These are phyloP conservation scores for Pangasius larnaudii DNA, from an alignment of 2,797 vertebrate genomes.

Conservation along the genomic window DNA sequence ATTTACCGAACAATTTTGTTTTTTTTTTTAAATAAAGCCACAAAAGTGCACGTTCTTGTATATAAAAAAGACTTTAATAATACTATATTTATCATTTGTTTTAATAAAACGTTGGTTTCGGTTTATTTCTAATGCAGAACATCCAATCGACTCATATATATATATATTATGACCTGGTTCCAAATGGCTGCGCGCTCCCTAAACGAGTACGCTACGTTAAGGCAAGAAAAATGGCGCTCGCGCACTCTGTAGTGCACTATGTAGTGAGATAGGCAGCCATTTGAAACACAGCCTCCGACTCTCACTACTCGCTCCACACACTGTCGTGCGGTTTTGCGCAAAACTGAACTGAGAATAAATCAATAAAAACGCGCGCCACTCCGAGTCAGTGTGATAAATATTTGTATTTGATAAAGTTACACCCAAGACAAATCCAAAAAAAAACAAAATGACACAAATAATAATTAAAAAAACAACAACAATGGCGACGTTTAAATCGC, in stretches of 20 bases:
- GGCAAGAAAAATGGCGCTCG: neutral
- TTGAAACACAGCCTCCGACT: neutral
- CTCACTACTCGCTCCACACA: too few species aligned
- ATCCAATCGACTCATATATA: too few species aligned
- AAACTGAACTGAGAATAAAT: neutral
- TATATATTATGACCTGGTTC: neutral
- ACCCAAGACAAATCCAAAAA: too few species aligned
- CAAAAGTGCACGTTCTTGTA: too few species aligned
- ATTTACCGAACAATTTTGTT: neutral
- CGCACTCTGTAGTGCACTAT: neutral
- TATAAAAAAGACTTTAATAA: neutral
- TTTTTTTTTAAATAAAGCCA: neutral
- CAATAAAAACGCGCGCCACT: neutral
- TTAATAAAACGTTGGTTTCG: neutral
- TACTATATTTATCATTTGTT: neutral
- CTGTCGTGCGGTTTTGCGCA: neutral
- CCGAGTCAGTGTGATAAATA: rapidly evolving
- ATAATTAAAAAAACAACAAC: neutral
- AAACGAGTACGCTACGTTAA: neutral
- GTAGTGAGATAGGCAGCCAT: neutral
- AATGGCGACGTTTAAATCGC: neutral
- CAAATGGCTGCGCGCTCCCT: neutral
- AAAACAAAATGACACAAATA: too few species aligned
- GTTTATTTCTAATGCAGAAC: neutral
- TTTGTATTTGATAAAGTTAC: rapidly evolving